These are phyloP conservation scores for Centrocercus urophasianus DNA, from an alignment of 2,113 vertebrate species.

Conservation along the genomic window DNA sequence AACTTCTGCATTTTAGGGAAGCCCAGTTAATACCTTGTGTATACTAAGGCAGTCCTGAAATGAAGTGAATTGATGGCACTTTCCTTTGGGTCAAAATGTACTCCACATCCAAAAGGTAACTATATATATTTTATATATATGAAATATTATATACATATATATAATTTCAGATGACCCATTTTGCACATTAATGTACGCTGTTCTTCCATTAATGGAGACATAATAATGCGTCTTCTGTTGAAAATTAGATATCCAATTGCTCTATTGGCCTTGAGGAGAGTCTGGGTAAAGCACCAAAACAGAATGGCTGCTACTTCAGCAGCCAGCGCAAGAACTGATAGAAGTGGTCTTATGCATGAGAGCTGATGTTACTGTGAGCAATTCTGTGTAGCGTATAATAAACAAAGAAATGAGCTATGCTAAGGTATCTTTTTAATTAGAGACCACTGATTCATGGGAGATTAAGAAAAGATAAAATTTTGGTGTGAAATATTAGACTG, in stretches of 20 bases:
- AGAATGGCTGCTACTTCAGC: neutral
- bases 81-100: neutral
- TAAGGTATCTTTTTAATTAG: neutral
- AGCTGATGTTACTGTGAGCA: neutral
- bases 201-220: neutral
- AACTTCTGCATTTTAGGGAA: neutral
- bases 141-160: neutral
- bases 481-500: neutral
- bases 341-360: neutral
- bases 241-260: neutral
- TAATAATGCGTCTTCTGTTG: neutral
- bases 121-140: neutral
- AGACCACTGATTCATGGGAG: neutral
- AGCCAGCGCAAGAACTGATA: neutral
- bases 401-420: neutral
- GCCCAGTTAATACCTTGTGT: rapidly evolving
- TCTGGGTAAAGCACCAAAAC: neutral
- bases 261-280: neutral
- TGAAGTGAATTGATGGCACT: neutral
- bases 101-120: neutral
- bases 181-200: neutral
- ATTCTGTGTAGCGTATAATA: neutral
- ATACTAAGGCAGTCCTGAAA: neutral
- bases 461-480: neutral
- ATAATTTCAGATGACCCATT: neutral